These are phyloP conservation scores for Siniperca knerii DNA, from an alignment of 2,113 vertebrate genomes.

Conservation along the genomic window DNA sequence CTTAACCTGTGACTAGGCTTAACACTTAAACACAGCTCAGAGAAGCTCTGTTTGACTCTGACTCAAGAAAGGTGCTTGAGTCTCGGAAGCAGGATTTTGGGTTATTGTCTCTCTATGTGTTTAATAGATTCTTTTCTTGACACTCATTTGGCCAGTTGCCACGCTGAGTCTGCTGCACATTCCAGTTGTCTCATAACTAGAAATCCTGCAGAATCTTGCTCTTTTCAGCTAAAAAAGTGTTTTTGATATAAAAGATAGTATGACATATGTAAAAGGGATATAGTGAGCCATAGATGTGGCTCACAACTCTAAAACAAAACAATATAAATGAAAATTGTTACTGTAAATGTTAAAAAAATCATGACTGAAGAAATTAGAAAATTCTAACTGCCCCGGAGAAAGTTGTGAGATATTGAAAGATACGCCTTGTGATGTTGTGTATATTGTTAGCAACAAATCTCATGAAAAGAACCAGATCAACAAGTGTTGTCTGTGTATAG, in stretches of 20 bases:
- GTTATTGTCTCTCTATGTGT: constrained; percentile 33
- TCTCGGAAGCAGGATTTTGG: constrained; percentile 25
- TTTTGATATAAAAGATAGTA: neutral
- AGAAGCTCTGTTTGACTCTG: constrained; percentile 37
- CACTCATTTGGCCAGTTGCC: constrained; percentile 17
- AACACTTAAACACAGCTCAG: neutral
- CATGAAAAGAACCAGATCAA: no score
- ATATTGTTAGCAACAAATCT: no score
- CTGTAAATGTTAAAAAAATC: neutral
- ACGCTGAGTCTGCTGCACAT: constrained; percentile 9
- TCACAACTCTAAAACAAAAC: no score
- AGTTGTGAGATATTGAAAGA: neutral
- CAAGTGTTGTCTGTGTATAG: no score
- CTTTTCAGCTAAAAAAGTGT: no score
- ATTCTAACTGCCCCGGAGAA: neutral
- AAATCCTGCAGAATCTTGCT: neutral
- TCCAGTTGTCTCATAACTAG: constrained; percentile 15
- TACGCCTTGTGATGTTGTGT: no score
- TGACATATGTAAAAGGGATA: neutral
- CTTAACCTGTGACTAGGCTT: constrained; percentile 37
- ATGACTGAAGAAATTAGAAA: neutral
- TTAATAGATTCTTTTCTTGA: constrained; percentile 34
- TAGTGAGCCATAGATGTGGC: neutral
- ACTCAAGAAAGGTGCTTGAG: constrained; percentile 10
- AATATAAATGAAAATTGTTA: neutral